Base-by-base conservation (phyloP, 2,888 invertebrate genomes). In the Drosophila aldrichi region DNA sequence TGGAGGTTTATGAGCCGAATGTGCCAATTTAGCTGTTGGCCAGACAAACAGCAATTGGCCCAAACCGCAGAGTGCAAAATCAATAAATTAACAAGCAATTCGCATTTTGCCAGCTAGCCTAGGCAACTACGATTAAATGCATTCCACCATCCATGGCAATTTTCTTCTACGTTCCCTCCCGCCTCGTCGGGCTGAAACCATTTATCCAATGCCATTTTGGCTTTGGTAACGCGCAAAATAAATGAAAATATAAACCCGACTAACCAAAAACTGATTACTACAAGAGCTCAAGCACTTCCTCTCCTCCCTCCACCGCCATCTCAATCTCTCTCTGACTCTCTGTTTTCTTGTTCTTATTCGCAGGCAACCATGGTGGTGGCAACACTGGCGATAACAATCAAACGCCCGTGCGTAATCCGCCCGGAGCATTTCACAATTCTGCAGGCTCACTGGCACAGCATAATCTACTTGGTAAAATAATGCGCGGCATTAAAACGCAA, bases 391-490 rank as follows among this genome's bases (percentile, higher is more conserved):
- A 92, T 89, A 91, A 91, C 88, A 91, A 91, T 89, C 92, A 92
- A 85, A 91, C 92, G 81, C 91, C 92, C 75, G 90, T 93, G 83
- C 93, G 93, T 85, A 92, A 93, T 92, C 92, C 93, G 76, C 93
- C 93, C 43, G 93, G 93, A 88, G 93, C 93, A 82, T 93, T 92
- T 88, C 93, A 93, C 90, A 93, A 93, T 90, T 89, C 91, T 79
- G 92, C 92, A 74, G 91, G 91, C 84, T 88, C 92, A 85, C 85
- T 91, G 89, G 89, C 90, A 74, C 89, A 89, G 77, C 80, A 89
- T 90, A 92, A 91, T 89, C 91, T 90, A 89, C 89, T 92, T 85
- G 91, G 89, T 82, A 85, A 89, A 86, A 89, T 92, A 91, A 92
- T 92, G 91, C 92, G 91, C 75, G 89, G 92, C 91, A 92, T 92